Base-by-base conservation (phyloP, 2,888 invertebrate genomes). In the Sinelater perroti region DNA sequence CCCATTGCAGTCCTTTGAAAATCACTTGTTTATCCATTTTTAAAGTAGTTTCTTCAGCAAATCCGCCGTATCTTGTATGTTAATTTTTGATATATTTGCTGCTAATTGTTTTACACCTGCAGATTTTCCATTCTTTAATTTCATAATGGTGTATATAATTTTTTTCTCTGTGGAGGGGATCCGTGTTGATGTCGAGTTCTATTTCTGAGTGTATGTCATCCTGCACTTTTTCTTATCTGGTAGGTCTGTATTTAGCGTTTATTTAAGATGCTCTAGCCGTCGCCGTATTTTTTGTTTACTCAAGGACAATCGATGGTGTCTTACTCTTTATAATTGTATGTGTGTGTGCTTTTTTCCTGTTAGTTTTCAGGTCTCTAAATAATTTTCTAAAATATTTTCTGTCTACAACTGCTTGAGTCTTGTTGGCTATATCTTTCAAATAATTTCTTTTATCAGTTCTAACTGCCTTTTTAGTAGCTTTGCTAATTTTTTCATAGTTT, bases 41-140 rank as follows among this genome's bases (percentile, higher is more conserved):
- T 8, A 10, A 8, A 8, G 11, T 30, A 10, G 11, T 8, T 30
- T 8, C 11, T 30, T 30, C 5, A 30, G 30, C 30, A 5, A 30
- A 30, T 3, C 10, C 10, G n/a, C 11, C 8, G 5, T 30, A 30
- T 11, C n/a, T 5, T 5, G 30, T 30, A 30, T 3, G 3, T 30
- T n/a, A 5, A 5, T 5, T n/a, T 5, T 30, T 5, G 11, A n/a
- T 30, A 30, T 30, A 10, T 30, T n/a, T 3, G n/a, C 30, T 30
- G 30, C 11, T 6, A 30, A 3, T 30, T 30, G 10, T 4, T 30
- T n/a, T 10, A 30, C n/a, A 5, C 30, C 30, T 30, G 30, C 30
- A 30, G 30, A 3, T 30, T 30, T 30, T 10, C 30, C 30, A 30
- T 30, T 30, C 11, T 30, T 30, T n/a, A 30, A n/a, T 30, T 30